phyloP scores from a whole-genome alignment of 2,888 invertebrate genomes.

The Ryuthela nishihirai region DNA sequence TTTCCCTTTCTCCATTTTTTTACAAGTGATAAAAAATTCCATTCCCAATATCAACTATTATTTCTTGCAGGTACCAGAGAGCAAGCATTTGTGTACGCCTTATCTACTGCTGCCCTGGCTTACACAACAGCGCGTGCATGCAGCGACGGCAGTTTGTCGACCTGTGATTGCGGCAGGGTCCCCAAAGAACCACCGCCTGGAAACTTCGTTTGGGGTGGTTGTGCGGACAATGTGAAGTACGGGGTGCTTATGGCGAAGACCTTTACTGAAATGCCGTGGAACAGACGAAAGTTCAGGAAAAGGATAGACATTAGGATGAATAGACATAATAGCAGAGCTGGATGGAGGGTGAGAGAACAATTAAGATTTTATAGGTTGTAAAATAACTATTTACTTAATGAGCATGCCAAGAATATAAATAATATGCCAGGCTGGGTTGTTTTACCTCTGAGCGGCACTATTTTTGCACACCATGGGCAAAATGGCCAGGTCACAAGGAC shows the following conservation, averaged over 20 bases:
- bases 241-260: slow-evolving; percentile 67
- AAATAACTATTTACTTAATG: too few relatives aligned
- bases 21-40: neutral
- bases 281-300: slow-evolving; percentile 30
- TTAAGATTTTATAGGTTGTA: too few relatives aligned
- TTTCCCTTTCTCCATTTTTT: neutral
- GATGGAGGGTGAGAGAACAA: slow-evolving; percentile 69
- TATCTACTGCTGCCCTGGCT: slow-evolving; percentile 72
- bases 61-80: slow-evolving; percentile 67
- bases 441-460: too few relatives aligned
- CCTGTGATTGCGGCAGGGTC: slow-evolving; percentile 73
- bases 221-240: slow-evolving; percentile 74
- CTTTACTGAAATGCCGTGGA: slow-evolving; percentile 60
- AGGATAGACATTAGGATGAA: slow-evolving; percentile 61
- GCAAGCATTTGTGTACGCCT: slow-evolving; percentile 78
- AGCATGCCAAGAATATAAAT: too few relatives aligned
- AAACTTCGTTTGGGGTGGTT: slow-evolving; percentile 81
- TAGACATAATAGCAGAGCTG: slow-evolving; percentile 71
- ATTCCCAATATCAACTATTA: neutral
- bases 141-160: slow-evolving; percentile 66
- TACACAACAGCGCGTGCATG: slow-evolving; percentile 75
- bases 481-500: too few relatives aligned
- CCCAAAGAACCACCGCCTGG: slow-evolving; percentile 64
- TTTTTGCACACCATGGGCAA: too few relatives aligned
- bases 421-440: too few relatives aligned